phyloP scores from a whole-genome alignment of 92 coral and sea anemone genomes.

The Porites evermanni region DNA sequence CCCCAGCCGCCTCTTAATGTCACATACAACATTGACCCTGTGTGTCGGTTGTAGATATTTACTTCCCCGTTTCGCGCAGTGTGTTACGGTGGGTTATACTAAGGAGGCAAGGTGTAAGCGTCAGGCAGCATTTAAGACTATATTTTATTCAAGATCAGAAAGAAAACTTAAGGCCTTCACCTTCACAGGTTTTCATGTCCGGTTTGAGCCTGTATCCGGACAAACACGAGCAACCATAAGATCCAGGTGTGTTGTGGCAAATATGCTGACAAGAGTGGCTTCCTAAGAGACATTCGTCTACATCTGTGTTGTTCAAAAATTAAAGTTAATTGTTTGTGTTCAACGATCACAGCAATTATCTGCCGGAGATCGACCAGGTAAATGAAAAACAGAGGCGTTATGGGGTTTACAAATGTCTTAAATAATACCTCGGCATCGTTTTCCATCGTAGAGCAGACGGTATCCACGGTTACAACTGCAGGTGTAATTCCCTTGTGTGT shows the following conservation, averaged over 20 bases:
- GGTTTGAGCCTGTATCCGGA: constrained; percentile 38
- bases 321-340: not conserved
- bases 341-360: too few relatives aligned
- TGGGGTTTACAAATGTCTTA: not conserved
- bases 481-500: constrained; percentile 28
- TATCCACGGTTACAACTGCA: constrained; percentile 15
- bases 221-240: constrained; percentile 47
- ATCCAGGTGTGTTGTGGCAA: constrained; percentile 47
- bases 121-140: too few relatives aligned
- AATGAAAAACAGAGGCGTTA: not conserved
- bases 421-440: not conserved
- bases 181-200: constrained; percentile 48
- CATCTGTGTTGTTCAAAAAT: not conserved
- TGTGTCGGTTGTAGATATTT: too few relatives aligned
- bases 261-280: constrained; percentile 41
- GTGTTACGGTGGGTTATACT: too few relatives aligned
- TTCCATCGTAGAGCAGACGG: not conserved
- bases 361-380: too few relatives aligned
- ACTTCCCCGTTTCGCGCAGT: too few relatives aligned
- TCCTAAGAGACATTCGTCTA: constrained; percentile 35
- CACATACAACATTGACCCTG: too few relatives aligned
- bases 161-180: constrained; percentile 6
- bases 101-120: too few relatives aligned
- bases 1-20: too few relatives aligned
- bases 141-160: not conserved